Evolutionary conservation across 2,888 invertebrate species (phyloP), one percentile per base, ranked within the genome.

Genomic region (Augiades crinisus): DNA sequence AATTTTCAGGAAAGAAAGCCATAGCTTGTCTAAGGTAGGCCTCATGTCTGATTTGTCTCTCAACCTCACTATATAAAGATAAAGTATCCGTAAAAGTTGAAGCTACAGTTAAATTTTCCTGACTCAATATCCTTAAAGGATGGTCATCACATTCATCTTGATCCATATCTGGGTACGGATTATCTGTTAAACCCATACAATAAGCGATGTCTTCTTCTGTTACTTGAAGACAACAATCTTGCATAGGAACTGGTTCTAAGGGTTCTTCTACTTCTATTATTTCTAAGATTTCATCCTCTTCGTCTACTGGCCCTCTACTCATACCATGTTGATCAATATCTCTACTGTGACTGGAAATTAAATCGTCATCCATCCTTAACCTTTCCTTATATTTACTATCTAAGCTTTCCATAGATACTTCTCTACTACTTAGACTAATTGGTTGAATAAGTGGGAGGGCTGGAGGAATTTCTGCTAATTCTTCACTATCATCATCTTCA

Each of bases 201-300:
- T 94, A 91, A 3, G 96, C 96, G 56, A 98, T 97, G 72, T 98
- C 97, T 82, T 97, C 97, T 84, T 98, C 97, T 4, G 96, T 97
- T 46, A 96, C 96, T 90, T 97, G 97, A 47, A 97, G 90, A 64
- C 96, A 97, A 54, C 93, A 94, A 76, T 96, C 97, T 79, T 95
- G 95, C 90, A 94, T 96, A 40, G 96, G 96, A 12, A 96, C 96
- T 7, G 94, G 95, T 77, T 96, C 95, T 61, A 94, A 91, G 1
- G 93, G 93, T 75, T 95, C 95, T 70, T 94, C 94, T 5, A 95
- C 92, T 82, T 95, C 95, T 61, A 95, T 93, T 57, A 95, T 94
- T 84, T 95, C 95, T 68, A 95, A 81, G 57, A 95, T 93, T 75
- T 94, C 94, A 68, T 94, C 94, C 61, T 94, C 93, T 34, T 88